These are phyloP conservation scores for Poeciliopsis retropinna DNA, from an alignment of 2,113 vertebrate genomes.

Conservation along the genomic window DNA sequence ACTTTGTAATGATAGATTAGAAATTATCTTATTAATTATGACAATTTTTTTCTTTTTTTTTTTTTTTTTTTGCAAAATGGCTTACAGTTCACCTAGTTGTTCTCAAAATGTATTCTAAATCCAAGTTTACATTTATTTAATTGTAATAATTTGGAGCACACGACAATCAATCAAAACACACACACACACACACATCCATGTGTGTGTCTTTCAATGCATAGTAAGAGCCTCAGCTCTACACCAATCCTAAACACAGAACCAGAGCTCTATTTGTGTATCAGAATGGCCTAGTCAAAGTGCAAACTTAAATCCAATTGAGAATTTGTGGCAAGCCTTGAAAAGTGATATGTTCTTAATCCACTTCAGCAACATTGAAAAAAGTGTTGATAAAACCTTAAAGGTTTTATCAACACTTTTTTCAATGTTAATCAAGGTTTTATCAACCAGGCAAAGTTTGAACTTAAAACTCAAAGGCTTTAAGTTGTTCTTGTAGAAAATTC, in stretches of 20 bases:
- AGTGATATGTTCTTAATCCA: not conserved
- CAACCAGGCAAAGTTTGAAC: not conserved
- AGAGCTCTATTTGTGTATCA: no score
- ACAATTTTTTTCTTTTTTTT: not conserved
- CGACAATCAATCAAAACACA: not conserved
- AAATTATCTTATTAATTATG: not conserved
- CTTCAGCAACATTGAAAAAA: not conserved
- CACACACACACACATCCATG: no score
- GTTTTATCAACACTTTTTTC: no score
- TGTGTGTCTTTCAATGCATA: not conserved
- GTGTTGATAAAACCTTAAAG: not conserved
- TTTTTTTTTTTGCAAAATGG: not conserved
- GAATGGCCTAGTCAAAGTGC: no score
- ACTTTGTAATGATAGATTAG: not conserved
- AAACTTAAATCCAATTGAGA: no score
- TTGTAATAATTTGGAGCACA: not conserved
- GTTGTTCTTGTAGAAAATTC: not conserved
- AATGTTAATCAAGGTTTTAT: no score
- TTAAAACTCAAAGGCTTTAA: not conserved
- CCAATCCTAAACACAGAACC: no score
- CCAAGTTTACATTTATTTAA: not conserved
- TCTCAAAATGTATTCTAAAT: not conserved
- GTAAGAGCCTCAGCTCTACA: no score
- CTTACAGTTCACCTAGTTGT: not conserved
- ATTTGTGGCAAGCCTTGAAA: not conserved